phyloP scores from a whole-genome alignment of 2,797 vertebrate genomes.

The Sternotherus odoratus region DNA sequence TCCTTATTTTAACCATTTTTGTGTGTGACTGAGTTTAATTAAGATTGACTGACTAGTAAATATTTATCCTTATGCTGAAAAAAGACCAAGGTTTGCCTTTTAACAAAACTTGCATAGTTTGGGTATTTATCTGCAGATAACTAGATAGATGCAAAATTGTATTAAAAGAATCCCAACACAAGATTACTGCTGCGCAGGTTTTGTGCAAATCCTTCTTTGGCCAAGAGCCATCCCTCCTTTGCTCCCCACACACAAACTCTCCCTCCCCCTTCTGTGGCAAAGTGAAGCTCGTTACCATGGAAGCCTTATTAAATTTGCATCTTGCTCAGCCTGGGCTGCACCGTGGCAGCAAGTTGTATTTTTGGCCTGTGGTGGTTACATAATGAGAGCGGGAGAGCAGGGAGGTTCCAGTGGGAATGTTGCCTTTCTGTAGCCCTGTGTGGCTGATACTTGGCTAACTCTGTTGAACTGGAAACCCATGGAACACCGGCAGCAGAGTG shows the following conservation, averaged over 20 bases:
- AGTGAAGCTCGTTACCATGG: conserved; percentile 87
- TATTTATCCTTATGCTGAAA: conserved; percentile 76
- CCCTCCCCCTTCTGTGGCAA: conserved; percentile 51
- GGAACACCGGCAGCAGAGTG: background rate
- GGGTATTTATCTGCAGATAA: conserved; percentile 35
- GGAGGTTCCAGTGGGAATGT: background rate
- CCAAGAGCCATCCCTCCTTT: conserved; percentile 44
- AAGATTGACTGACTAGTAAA: conserved; percentile 72
- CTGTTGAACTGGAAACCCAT: background rate
- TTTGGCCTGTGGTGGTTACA: conserved; percentile 90
- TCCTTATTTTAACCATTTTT: conserved; percentile 55
- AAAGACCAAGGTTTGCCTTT: conserved; percentile 68
- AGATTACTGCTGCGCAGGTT: conserved; percentile 12
- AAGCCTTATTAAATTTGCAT: conserved; percentile 89
- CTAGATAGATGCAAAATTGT: background rate
- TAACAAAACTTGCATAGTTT: conserved; percentile 51
- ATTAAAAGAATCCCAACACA: background rate
- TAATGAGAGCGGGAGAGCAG: conserved; percentile 87
- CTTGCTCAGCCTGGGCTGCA: conserved; percentile 81
- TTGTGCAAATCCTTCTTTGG: conserved; percentile 26
- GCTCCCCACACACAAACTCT: conserved; percentile 20
- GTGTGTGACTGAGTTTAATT: conserved; percentile 73
- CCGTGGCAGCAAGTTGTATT: conserved; percentile 90
- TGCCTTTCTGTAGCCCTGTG: background rate
- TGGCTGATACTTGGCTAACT: background rate